Conservation (phyloP, 2,888 invertebrate genomes). For the Elysia crispata region DNA sequence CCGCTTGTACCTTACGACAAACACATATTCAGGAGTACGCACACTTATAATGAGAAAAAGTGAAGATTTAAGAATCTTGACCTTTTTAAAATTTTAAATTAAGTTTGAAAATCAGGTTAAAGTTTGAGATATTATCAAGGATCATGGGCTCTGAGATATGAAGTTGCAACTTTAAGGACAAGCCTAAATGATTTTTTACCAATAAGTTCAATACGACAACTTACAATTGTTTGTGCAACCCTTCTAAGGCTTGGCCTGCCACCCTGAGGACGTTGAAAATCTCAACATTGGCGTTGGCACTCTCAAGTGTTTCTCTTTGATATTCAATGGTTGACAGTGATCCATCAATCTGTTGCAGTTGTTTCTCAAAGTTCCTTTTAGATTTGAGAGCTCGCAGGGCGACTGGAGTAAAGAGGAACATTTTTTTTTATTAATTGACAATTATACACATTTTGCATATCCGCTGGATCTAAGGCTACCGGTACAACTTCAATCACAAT, state of each 20-base stretch:
- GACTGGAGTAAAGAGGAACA: conserved; percentile 80
- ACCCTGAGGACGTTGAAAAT: conserved; percentile 97
- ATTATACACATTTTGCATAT: too few relatives aligned
- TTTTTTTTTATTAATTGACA: too few relatives aligned
- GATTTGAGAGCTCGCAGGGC: conserved; percentile 97
- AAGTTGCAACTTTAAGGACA: too few relatives aligned
- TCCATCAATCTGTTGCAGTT: conserved; percentile 97
- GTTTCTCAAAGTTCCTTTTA: conserved; percentile 98
- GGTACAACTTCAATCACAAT: not conserved
- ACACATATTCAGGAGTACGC: too few relatives aligned
- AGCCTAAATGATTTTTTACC: too few relatives aligned
- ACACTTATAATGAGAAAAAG: too few relatives aligned
- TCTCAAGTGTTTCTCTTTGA: conserved; percentile 95
- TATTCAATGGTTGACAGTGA: conserved; percentile 97
- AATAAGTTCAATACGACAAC: conserved; percentile 47
- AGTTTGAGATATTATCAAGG: too few relatives aligned
- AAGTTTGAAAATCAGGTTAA: too few relatives aligned
- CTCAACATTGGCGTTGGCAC: conserved; percentile 97
- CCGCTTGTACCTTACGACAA: too few relatives aligned
- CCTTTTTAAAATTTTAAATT: too few relatives aligned
- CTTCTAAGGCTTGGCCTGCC: conserved; percentile 96
- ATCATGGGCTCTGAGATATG: too few relatives aligned
- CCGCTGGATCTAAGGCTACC: not conserved
- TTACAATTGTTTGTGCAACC: conserved; percentile 92
- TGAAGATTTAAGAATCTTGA: too few relatives aligned